phyloP scores from a whole-genome alignment of 2,888 invertebrate genomes.

The Aphodius sticticus region DNA sequence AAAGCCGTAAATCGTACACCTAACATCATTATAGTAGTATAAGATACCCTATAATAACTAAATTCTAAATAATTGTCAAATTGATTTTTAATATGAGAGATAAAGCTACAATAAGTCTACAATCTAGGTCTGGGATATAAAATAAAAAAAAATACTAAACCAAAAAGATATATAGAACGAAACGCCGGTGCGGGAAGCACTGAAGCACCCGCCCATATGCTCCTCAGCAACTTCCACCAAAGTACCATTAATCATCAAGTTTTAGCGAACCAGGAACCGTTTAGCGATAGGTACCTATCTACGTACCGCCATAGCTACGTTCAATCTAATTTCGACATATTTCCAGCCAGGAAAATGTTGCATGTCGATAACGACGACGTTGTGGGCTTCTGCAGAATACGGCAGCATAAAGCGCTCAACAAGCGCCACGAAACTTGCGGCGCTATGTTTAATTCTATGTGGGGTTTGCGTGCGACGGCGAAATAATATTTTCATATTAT shows the following conservation, averaged over 20 bases:
- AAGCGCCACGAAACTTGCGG: not conserved
- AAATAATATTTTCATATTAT: slow-evolving; percentile 24
- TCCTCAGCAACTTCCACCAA: slow-evolving; percentile 13
- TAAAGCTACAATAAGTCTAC: too few relatives aligned
- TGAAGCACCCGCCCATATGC: not conserved
- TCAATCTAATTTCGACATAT: slow-evolving; percentile 22
- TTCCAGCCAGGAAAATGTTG: slow-evolving; percentile 12
- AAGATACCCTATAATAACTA: too few relatives aligned
- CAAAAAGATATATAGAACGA: too few relatives aligned
- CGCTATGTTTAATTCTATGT: not conserved
- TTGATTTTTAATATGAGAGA: too few relatives aligned
- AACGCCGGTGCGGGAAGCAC: too few relatives aligned
- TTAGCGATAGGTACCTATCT: not conserved
- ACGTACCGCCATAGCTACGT: slow-evolving; percentile 10
- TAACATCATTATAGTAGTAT: too few relatives aligned
- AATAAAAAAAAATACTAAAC: too few relatives aligned
- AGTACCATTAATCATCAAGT: slow-evolving; percentile 17
- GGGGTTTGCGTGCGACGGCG: slow-evolving; percentile 17
- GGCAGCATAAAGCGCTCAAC: not conserved
- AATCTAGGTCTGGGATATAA: too few relatives aligned
- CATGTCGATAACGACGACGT: slow-evolving; percentile 12
- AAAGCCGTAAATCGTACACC: too few relatives aligned
- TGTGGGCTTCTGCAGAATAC: not conserved
- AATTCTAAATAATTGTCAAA: too few relatives aligned
- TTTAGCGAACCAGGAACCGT: not conserved